phyloP scores from a whole-genome alignment of 2,113 vertebrate genomes.

The Thryonomys swinderianus region DNA sequence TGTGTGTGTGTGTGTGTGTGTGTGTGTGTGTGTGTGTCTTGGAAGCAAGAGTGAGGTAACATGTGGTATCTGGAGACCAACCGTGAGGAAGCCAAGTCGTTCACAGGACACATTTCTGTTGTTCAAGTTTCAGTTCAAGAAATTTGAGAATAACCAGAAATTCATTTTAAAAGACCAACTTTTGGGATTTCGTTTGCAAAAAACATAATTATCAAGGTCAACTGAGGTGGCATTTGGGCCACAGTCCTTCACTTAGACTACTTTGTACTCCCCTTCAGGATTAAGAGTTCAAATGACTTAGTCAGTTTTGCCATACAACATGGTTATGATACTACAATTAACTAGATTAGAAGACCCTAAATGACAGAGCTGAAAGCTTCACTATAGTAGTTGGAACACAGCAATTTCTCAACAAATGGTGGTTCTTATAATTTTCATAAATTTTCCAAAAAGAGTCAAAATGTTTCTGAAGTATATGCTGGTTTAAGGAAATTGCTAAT shows the following conservation, averaged over 20 bases:
- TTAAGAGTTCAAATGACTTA: neutral
- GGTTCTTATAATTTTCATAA: slow-evolving; percentile 1
- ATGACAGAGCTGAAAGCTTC: neutral
- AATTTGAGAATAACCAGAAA: neutral
- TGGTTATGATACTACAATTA: neutral
- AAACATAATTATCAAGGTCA: neutral
- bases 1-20: neutral
- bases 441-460: slow-evolving; percentile 2
- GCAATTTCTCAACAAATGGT: neutral
- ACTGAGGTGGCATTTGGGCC: neutral
- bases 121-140: neutral
- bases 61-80: neutral
- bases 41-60: neutral
- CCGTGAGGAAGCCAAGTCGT: neutral
- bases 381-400: neutral
- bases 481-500: neutral
- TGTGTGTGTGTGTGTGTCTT: neutral
- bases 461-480: neutral
- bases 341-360: neutral
- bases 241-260: neutral
- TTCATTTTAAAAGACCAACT: neutral
- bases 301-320: neutral
- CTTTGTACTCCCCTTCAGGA: neutral
- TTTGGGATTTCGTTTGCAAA: neutral
- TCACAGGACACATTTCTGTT: neutral